Conservation (phyloP, 1,140 invertebrate genomes). For the Neoseiulus cucumeris region DNA sequence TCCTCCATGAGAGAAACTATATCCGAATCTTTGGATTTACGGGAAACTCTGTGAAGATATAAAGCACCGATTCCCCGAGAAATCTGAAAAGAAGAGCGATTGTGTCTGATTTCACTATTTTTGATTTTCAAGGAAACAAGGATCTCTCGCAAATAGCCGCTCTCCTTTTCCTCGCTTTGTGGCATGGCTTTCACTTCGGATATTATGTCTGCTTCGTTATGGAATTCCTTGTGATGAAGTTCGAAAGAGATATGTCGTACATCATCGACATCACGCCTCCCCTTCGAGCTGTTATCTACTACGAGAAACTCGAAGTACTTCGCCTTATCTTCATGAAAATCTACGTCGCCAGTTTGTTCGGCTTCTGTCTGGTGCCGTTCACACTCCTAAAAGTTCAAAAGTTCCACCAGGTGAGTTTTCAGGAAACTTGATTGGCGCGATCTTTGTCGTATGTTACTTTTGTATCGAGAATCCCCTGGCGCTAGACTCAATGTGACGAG, state of each 20-base stretch:
- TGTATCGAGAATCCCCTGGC: too few species aligned
- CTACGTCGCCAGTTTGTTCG: constrained; percentile 59
- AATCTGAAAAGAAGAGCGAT: too few species aligned
- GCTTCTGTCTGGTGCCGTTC: constrained; percentile 62
- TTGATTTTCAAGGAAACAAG: constrained; percentile 36
- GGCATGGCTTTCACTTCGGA: constrained; percentile 70
- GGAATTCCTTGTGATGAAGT: constrained; percentile 67
- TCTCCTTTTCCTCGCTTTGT: constrained; percentile 64
- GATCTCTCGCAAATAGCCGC: constrained; percentile 59
- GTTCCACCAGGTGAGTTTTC: background rate
- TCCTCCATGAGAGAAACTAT: too few species aligned
- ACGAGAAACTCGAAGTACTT: constrained; percentile 24
- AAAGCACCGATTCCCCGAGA: too few species aligned
- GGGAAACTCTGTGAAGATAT: too few species aligned
- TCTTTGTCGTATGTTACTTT: too few species aligned
- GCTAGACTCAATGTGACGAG: too few species aligned
- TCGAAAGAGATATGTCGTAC: constrained; percentile 55
- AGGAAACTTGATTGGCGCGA: too few species aligned
- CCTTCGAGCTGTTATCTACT: constrained; percentile 25
- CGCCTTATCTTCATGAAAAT: constrained; percentile 41
- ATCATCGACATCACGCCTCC: constrained; percentile 10
- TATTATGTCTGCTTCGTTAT: constrained; percentile 80
- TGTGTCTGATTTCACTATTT: too few species aligned
- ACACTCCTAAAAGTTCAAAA: constrained; percentile 34
- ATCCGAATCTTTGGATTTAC: too few species aligned